Base-by-base conservation (phyloP, 2,113 vertebrate genomes). In the Psephotus haematonotus region DNA sequence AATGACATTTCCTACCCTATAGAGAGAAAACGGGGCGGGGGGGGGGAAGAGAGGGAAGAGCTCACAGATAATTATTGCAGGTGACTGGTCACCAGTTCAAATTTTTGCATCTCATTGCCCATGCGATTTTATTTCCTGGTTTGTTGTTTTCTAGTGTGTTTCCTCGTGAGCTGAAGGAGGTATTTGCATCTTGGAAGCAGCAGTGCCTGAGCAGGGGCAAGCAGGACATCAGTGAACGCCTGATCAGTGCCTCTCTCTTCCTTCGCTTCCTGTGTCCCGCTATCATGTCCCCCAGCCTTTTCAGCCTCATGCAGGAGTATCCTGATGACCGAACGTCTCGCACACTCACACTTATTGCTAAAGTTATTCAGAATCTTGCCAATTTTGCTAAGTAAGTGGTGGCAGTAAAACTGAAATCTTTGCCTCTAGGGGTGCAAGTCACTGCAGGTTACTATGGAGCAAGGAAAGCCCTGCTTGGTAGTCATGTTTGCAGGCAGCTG, bases 281-380 rank as follows among this genome's bases (percentile, higher is more conserved):
- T 91, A 99, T 99, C 96, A 99, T 99, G 99, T 99, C 99, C 6
- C 99, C 99, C 46, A 99, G 99, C 24, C 99, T 99, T 81, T 99
- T 99, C 95, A 98, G 91, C 97, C 99, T 99, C 68, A 99, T 98
- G 98, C 99, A 99, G 97, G 99, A 99, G 72, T 99, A 99, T 2
- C 99, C 99, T 0, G 99, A 99, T 8, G 99, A 99, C 96, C 99
- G 98, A 24, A 99, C 99, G 0, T 99, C 99, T 17, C 98, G 99
- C 15, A 99, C 99, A 0, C 99, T 99, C 80, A 99, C 99, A 2
- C 99, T 99, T 65, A 99, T 99, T 43, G 99, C 99, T 80, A 99
- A 99, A 95, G 99, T 99, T 97, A 99, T 99, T 95, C 99, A 99
- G 98, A 99, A 99, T 94, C 98, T 99, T 35, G 99, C 99, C 97